Evolutionary conservation across 2,797 vertebrate genomes (phyloP), one percentile per base, ranked within the genome.

Genomic region (Argentina silus): DNA sequence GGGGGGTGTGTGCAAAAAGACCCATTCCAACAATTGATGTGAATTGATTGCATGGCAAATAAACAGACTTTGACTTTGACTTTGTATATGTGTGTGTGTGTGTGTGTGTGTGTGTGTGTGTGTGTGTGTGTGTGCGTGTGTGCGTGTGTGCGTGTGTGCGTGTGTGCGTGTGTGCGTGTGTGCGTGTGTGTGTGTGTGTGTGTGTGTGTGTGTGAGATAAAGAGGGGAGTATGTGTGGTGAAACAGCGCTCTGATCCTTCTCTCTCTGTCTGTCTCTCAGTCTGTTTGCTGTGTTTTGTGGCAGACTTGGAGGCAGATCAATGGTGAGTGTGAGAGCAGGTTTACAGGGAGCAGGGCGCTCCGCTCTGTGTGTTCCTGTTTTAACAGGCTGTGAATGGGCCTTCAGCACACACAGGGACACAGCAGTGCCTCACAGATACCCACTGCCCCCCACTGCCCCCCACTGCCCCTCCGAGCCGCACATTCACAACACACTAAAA

Each of bases 241-340:
- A n/a, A n/a, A n/a, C n/a, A n/a, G n/a, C n/a, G 27, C 27, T 36
- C 27, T 36, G 27, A 36, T 36, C 27, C 27, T 36, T n/a, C 36
- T 43, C 21, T 10, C 14, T 3, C 15, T 17, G 43, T 19, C 23
- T 43, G 9, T 63, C 62, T 21, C 50, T 45, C 27, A 14, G 17
- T 27, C n/a, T 60, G 53, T 74, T 23, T 15, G 66, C 15, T 53
- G 57, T 82, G n/a, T 60, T 80, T 82, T 76, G 71, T 74, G 67
- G 69, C 66, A 67, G 70, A 85, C 77, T 77, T 76, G 71, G 80
- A 78, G 75, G 69, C 12, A 48, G 51, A 79, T 81, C 74, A 82
- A 70, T 71, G 63, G 36, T 11, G 7, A 36, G 68, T 70, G 44
- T 61, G 64, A 53, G 64, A 53, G 57, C 50, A 23, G 48, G 65